phyloP scores from a whole-genome alignment of 2,888 invertebrate genomes.

The Scelioninae gen. 2 region DNA sequence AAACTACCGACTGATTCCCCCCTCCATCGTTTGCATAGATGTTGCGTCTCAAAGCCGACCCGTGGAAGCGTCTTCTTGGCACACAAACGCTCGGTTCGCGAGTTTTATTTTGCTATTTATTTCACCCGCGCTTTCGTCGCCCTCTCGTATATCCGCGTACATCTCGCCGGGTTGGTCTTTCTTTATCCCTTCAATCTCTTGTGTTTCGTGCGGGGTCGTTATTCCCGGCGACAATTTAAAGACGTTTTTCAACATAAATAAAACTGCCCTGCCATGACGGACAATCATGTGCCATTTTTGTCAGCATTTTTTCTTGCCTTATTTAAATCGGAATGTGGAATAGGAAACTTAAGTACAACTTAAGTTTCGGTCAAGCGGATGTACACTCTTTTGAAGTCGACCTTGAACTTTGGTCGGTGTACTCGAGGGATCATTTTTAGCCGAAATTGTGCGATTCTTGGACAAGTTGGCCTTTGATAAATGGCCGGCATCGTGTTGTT shows the following conservation, averaged over 20 bases:
- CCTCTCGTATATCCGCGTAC: slow-evolving; percentile 33
- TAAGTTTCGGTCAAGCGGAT: no score
- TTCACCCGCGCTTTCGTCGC: slow-evolving; percentile 48
- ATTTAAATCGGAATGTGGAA: no score
- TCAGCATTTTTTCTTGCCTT: neutral
- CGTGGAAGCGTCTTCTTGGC: slow-evolving; percentile 39
- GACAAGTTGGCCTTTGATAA: no score
- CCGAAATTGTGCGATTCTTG: no score
- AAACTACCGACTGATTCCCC: slow-evolving; percentile 46
- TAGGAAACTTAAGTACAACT: no score
- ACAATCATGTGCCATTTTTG: slow-evolving; percentile 23
- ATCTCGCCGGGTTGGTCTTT: slow-evolving; percentile 33
- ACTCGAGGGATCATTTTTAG: no score
- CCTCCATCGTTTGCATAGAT: slow-evolving; percentile 53
- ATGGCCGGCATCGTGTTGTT: neutral
- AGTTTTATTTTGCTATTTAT: slow-evolving; percentile 57
- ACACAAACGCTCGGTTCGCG: slow-evolving; percentile 41
- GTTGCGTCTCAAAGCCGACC: slow-evolving; percentile 48
- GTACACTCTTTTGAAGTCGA: no score
- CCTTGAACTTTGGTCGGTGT: no score
- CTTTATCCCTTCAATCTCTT: slow-evolving; percentile 43
- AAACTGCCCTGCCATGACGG: slow-evolving; percentile 32
- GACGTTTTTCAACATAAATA: slow-evolving; percentile 42
- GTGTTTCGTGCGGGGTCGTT: slow-evolving; percentile 43
- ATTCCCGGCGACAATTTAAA: slow-evolving; percentile 39